phyloP scores from a whole-genome alignment of 2,113 vertebrate genomes.

The Hyperopisus bebe region DNA sequence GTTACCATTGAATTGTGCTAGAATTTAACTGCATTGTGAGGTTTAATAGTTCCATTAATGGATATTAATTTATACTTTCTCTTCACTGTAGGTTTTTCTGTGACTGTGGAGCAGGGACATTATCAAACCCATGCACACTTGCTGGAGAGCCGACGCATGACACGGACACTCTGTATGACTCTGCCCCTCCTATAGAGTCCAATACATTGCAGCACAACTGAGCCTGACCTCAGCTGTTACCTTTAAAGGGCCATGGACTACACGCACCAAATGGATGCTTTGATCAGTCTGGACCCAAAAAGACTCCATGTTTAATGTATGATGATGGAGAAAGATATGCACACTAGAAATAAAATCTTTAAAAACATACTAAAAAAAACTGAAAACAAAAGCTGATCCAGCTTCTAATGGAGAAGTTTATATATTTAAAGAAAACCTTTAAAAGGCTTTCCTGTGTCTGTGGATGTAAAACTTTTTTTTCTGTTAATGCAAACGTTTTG shows the following conservation, averaged over 20 bases:
- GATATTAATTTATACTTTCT: neutral
- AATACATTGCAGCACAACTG: constrained; percentile 99
- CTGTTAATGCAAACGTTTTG: constrained; percentile 32
- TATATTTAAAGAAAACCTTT: constrained; percentile 44
- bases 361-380: constrained; percentile 18
- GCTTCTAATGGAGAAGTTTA: constrained; percentile 36
- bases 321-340: constrained; percentile 8
- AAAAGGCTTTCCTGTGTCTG: constrained; percentile 33
- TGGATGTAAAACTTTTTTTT: constrained; percentile 54
- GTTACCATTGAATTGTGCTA: neutral
- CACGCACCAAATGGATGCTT: constrained; percentile 1
- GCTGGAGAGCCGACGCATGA: constrained; percentile 98
- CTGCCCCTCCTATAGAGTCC: constrained; percentile 99
- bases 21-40: neutral
- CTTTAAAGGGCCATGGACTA: neutral
- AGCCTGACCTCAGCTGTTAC: constrained; percentile 42
- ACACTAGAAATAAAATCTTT: constrained; percentile 17
- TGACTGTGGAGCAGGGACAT: constrained; percentile 97
- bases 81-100: constrained; percentile 85
- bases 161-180: constrained; percentile 99
- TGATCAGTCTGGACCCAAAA: constrained; percentile 20
- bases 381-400: constrained; percentile 35
- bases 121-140: constrained; percentile 97
- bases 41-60: neutral
- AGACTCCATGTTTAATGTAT: constrained; percentile 8